phyloP scores from a whole-genome alignment of 2,888 invertebrate genomes.

The Poecilus cupreus region DNA sequence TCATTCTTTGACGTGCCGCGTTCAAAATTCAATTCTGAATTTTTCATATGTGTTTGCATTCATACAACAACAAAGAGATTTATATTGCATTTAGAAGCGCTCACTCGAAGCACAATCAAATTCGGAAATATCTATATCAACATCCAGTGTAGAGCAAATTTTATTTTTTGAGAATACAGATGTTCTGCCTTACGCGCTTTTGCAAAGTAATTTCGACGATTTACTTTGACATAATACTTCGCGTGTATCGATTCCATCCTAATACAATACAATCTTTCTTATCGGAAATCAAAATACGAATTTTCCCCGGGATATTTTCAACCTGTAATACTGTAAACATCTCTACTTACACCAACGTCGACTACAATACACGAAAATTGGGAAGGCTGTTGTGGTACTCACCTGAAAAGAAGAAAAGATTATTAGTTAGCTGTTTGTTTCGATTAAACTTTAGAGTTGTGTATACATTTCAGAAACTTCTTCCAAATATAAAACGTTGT shows the following conservation, averaged over 20 bases:
- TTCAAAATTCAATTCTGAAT: slow-evolving; percentile 52
- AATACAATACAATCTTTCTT: slow-evolving; percentile 13
- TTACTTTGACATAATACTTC: slow-evolving; percentile 3
- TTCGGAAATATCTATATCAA: slow-evolving; percentile 42
- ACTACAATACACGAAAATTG: background rate
- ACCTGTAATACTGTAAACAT: no score
- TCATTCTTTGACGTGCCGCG: slow-evolving; percentile 18
- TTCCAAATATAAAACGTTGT: no score
- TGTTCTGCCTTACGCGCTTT: slow-evolving; percentile 20
- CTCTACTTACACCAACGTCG: background rate
- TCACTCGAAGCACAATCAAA: slow-evolving; percentile 38
- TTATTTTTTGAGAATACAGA: slow-evolving; percentile 20
- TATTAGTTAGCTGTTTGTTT: no score
- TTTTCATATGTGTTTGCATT: slow-evolving; percentile 55
- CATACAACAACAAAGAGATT: slow-evolving; percentile 53
- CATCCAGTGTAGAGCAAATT: slow-evolving; percentile 1
- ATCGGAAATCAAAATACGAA: background rate
- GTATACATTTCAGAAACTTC: no score
- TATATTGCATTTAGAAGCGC: slow-evolving; percentile 40
- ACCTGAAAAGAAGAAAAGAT: background rate
- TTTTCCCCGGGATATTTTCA: no score
- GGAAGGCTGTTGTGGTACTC: background rate
- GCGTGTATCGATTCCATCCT: slow-evolving; percentile 10
- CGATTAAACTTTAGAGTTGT: no score
- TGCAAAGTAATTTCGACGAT: background rate